A percentile compares a stretch with the other conserved stretches of the same genome.
Conservation (phyloP, 37 sponge, comb jelly and placozoan species). For the Eunapius fragilis region DNA sequence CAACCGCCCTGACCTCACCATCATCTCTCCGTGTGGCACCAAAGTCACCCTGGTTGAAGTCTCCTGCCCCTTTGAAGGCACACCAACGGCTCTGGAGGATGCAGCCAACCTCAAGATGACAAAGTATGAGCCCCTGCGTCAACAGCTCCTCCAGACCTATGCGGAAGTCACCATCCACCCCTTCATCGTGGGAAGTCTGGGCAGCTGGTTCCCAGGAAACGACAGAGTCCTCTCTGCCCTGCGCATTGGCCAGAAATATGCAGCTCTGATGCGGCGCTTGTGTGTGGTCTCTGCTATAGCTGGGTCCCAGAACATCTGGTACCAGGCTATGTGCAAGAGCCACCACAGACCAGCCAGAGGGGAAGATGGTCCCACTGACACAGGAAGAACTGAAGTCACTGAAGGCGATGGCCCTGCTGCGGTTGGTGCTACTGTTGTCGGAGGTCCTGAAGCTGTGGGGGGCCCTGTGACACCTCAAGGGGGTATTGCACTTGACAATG, state of each 20-base stretch:
- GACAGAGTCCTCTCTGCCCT: no score
- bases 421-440: background rate
- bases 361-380: background rate
- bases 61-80: constrained; percentile 11
- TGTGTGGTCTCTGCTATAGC: background rate
- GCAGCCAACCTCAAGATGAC: background rate
- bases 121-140: background rate
- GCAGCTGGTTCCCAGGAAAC: no score
- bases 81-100: background rate
- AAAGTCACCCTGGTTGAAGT: constrained; percentile 25
- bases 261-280: no score
- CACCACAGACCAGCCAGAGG: background rate
- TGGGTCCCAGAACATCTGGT: background rate
- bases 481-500: background rate
- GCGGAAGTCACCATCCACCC: background rate
- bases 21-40: background rate
- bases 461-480: background rate
- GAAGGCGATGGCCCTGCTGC: background rate
- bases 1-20: constrained; percentile 9
- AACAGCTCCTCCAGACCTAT: background rate
- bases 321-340: background rate
- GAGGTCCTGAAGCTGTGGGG: background rate
- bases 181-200: background rate
- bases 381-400: background rate
- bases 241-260: no score